Conservation (phyloP, 2,113 vertebrate genomes). For the Accipiter cooperii region DNA sequence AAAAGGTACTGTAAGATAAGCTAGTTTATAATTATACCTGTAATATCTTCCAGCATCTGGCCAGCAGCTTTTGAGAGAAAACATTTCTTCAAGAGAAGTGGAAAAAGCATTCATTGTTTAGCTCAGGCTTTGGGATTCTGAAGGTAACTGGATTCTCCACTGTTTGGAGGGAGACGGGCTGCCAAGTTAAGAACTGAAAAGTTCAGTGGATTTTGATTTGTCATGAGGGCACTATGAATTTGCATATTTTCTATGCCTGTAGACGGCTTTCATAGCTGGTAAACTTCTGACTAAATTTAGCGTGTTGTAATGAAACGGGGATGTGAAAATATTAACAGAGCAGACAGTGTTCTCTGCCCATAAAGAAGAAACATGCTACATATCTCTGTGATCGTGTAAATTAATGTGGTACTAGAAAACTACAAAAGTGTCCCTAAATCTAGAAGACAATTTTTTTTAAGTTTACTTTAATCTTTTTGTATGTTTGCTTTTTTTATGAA, state of each 20-base stretch:
- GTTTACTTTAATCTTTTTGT: neutral
- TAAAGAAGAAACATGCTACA: neutral
- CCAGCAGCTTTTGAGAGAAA: neutral
- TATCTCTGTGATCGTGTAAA: neutral
- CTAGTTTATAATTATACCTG: neutral
- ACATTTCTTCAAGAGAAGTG: neutral
- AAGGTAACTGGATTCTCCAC: neutral
- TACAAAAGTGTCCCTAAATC: neutral
- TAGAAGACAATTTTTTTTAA: neutral
- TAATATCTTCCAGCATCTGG: neutral
- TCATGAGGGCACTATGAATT: neutral
- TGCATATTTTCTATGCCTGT: neutral
- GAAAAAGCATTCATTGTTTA: neutral
- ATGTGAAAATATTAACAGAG: neutral
- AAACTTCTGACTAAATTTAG: neutral
- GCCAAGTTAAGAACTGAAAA: neutral
- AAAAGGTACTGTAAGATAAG: neutral
- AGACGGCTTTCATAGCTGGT: neutral
- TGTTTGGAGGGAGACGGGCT: neutral
- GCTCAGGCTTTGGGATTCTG: neutral
- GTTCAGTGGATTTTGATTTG: neutral
- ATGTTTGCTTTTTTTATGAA: neutral
- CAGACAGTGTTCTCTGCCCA: neutral
- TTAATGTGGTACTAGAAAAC: neutral
- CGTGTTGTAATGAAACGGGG: neutral